A percentile compares a stretch with the other conserved stretches of the same genome.
These are phyloP conservation scores for Perizoma flavofasciatum DNA, from an alignment of 2,888 invertebrate species.

Conservation along the genomic window DNA sequence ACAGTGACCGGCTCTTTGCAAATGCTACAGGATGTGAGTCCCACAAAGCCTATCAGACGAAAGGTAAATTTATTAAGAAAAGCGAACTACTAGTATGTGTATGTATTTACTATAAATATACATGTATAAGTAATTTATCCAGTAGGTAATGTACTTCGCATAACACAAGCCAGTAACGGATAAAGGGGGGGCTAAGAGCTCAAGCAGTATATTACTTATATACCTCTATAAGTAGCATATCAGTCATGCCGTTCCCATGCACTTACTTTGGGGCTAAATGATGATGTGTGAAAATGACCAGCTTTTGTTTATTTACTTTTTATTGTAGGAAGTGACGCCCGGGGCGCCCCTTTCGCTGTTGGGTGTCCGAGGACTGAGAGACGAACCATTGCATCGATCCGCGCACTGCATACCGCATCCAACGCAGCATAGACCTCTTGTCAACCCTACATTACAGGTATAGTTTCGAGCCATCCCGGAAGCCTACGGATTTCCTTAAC, in stretches of 20 bases:
- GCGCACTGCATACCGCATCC: conserved; percentile 90
- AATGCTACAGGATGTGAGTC: conserved; percentile 72
- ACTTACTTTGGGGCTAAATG: too few relatives aligned
- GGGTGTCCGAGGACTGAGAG: conserved; percentile 74
- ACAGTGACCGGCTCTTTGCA: conserved; percentile 69
- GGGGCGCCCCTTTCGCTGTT: conserved; percentile 72
- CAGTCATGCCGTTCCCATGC: too few relatives aligned
- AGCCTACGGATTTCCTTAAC: background rate
- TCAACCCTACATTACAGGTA: conserved; percentile 75
- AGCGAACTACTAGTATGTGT: too few relatives aligned
- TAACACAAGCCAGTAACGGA: too few relatives aligned
- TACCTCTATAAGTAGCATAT: too few relatives aligned
- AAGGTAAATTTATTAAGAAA: conserved; percentile 54
- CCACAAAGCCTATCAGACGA: conserved; percentile 73
- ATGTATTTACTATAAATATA: too few relatives aligned
- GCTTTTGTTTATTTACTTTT: background rate
- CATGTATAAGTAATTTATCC: too few relatives aligned
- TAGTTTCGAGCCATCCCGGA: background rate
- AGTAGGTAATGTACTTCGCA: too few relatives aligned
- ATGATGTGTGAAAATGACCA: background rate
- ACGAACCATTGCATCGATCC: conserved; percentile 88
- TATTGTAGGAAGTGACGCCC: conserved; percentile 57
- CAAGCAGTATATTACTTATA: too few relatives aligned
- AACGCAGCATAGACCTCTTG: conserved; percentile 63
- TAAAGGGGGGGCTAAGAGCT: too few relatives aligned